Conservation (phyloP, 1,140 invertebrate species). For the Hesperophylax magnus region DNA sequence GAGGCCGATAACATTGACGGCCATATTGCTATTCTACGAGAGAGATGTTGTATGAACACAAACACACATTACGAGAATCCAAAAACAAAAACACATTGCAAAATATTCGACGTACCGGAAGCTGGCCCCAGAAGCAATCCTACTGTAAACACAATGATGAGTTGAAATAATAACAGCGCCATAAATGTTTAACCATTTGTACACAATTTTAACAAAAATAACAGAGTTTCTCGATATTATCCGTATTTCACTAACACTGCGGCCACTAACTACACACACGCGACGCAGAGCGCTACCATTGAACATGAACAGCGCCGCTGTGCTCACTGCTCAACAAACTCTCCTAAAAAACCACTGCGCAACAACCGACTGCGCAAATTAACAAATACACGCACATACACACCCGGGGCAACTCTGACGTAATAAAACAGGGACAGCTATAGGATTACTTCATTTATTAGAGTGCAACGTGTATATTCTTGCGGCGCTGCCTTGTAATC, state of each 20-base stretch:
- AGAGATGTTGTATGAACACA: conserved; percentile 53
- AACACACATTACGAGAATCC: conserved; percentile 52
- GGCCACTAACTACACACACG: conserved; percentile 39
- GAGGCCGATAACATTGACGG: conserved; percentile 49
- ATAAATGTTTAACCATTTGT: conserved; percentile 58
- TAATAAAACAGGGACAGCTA: conserved; percentile 49
- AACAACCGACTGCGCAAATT: conserved; percentile 53
- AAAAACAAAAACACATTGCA: conserved; percentile 54
- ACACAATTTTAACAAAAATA: conserved; percentile 53
- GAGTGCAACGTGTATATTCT: conserved; percentile 34
- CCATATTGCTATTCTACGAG: conserved; percentile 49
- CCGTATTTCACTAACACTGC: conserved; percentile 44
- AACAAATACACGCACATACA: conserved; percentile 48
- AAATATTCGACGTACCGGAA: conserved; percentile 51
- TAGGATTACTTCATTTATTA: conserved; percentile 42
- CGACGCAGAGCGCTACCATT: conserved; percentile 40
- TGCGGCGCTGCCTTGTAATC: conserved; percentile 5
- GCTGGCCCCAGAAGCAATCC: conserved; percentile 49
- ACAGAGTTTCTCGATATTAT: conserved; percentile 35
- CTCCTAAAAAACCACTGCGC: conserved; percentile 51
- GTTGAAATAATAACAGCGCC: conserved; percentile 55
- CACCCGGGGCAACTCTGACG: conserved; percentile 42
- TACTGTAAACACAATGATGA: conserved; percentile 51
- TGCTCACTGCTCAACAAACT: conserved; percentile 4
- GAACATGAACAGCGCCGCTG: conserved; percentile 48